These are phyloP conservation scores for Serrognathus titanus DNA, from an alignment of 2,888 invertebrate genomes.

Conservation along the genomic window DNA sequence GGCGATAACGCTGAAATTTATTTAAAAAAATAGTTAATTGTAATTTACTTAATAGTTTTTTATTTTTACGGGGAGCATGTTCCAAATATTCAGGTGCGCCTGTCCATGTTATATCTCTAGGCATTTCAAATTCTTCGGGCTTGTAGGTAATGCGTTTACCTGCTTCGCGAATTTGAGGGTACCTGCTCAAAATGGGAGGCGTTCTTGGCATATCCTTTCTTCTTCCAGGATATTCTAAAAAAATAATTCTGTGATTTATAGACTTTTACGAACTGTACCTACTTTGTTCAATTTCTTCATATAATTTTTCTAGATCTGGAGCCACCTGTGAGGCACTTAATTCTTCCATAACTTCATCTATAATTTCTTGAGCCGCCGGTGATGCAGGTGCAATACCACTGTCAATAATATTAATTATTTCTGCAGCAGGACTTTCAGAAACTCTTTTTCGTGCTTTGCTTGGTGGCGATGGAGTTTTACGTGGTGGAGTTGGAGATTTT, in stretches of 20 bases:
- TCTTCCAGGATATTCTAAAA: slow-evolving; percentile 20
- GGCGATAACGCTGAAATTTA: slow-evolving; percentile 7
- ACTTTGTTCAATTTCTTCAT: slow-evolving; percentile 11
- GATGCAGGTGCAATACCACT: slow-evolving; percentile 11
- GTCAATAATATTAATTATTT: not conserved
- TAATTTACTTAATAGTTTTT: not conserved
- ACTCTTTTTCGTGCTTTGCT: no score
- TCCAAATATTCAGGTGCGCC: slow-evolving; percentile 18
- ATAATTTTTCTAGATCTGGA: slow-evolving; percentile 9
- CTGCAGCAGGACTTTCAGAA: not conserved
- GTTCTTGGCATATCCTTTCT: slow-evolving; percentile 25
- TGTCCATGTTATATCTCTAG: slow-evolving; percentile 20
- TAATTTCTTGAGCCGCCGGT: slow-evolving; percentile 22
- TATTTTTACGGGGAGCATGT: slow-evolving; percentile 8
- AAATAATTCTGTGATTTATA: not conserved
- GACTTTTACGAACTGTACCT: not conserved
- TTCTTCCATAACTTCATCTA: slow-evolving; percentile 22
- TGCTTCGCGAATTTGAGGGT: slow-evolving; percentile 21
- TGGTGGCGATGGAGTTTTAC: no score
- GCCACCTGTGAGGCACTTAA: slow-evolving; percentile 2
- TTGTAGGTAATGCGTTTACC: slow-evolving; percentile 17
- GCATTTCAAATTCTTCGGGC: slow-evolving; percentile 25
- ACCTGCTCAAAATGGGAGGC: slow-evolving; percentile 32
- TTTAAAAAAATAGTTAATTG: not conserved
- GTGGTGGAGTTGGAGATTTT: no score